A percentile compares a stretch with the other conserved stretches of the same genome.
These are phyloP conservation scores for Liasis olivaceus DNA, from an alignment of 2,797 vertebrate genomes.

Conservation along the genomic window DNA sequence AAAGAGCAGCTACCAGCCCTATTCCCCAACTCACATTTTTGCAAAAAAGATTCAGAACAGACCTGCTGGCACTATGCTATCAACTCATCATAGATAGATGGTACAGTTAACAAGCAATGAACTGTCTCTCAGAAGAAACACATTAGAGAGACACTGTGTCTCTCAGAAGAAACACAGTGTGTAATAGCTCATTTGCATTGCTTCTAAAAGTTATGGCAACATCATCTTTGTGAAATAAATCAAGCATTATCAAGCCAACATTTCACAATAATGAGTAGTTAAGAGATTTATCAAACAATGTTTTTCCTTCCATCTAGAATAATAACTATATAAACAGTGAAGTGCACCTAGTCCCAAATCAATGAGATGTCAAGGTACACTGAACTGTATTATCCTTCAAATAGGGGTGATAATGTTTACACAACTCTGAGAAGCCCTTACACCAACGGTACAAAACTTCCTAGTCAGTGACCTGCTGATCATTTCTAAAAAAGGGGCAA, in stretches of 20 bases:
- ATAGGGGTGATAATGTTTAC: conserved; percentile 37
- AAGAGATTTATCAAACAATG: not conserved
- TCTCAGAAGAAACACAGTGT: not conserved
- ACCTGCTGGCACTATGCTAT: not conserved
- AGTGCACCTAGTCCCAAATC: not conserved
- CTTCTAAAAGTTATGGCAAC: not conserved
- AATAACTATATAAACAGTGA: not conserved
- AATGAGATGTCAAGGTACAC: not conserved
- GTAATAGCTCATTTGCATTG: not conserved
- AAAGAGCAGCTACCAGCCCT: not conserved
- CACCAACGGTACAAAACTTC: conserved; percentile 35
- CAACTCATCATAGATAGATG: not conserved
- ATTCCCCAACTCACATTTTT: not conserved
- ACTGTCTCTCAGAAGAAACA: not conserved
- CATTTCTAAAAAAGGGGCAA: not conserved
- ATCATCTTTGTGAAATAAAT: not conserved
- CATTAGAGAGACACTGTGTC: no score
- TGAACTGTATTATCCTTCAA: conserved; percentile 29
- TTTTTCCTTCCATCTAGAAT: not conserved
- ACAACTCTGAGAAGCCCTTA: conserved; percentile 38
- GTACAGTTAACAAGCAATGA: not conserved
- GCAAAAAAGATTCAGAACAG: not conserved
- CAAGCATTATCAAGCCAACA: not conserved
- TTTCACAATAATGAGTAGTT: not conserved
- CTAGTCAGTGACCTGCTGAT: not conserved